These are phyloP conservation scores for Cryptotis parvus DNA, from an alignment of 2,113 vertebrate genomes.

Conservation along the genomic window DNA sequence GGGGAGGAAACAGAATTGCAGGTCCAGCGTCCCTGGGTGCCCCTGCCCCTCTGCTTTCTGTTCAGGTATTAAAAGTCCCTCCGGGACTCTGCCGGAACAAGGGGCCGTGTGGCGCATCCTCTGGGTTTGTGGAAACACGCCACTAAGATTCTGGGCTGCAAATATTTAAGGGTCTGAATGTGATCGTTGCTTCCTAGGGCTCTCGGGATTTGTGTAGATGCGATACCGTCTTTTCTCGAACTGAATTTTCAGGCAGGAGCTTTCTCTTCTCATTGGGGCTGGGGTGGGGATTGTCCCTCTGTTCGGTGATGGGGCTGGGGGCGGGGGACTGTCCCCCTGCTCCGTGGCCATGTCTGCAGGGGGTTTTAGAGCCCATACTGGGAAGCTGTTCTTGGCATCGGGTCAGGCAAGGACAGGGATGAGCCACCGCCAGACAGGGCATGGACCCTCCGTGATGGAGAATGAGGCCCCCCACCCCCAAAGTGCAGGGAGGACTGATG, in stretches of 20 bases:
- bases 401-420: neutral
- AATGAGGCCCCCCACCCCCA: no score
- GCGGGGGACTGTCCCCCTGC: neutral
- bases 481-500: accelerated
- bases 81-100: neutral
- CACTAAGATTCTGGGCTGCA: neutral
- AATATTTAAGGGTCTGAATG: neutral
- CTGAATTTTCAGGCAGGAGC: neutral
- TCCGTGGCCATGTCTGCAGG: neutral
- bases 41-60: neutral
- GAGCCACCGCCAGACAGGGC: accelerated
- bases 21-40: neutral
- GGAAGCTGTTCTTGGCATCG: neutral
- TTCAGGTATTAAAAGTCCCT: neutral
- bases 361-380: neutral
- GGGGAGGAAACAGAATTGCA: neutral
- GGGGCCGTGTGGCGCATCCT: neutral
- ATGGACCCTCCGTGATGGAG: accelerated
- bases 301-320: accelerated
- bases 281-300: neutral
- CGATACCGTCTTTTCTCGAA: neutral
- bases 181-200: neutral
- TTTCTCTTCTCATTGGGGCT: neutral
- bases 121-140: neutral
- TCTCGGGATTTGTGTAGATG: neutral